Evolutionary conservation across 2,888 invertebrate genomes (phyloP).

Genomic region (Polydrusus tereticollis): DNA sequence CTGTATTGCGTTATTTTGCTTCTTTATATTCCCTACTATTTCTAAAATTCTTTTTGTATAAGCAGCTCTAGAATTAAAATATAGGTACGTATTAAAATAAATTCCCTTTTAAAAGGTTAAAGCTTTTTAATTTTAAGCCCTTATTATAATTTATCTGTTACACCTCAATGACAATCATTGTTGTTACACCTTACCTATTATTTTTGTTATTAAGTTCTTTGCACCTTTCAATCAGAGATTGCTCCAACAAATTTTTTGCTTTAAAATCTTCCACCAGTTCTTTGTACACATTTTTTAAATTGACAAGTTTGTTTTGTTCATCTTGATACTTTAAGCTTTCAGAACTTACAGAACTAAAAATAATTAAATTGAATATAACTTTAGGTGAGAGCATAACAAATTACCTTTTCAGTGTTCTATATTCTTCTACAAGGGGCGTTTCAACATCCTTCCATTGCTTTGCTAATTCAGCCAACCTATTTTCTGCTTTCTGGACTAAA

Average conservation of each 20-base stretch:
- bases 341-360: conserved; percentile 49
- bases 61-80: conserved; percentile 74
- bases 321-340: conserved; percentile 57
- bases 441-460: conserved; percentile 83
- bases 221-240: conserved; percentile 65
- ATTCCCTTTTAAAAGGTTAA: no score
- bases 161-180: not conserved
- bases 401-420: conserved; percentile 62
- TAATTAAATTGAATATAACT: no score
- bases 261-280: conserved; percentile 61
- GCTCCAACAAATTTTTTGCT: conserved; percentile 66
- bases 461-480: conserved; percentile 74
- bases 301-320: conserved; percentile 61
- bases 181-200: conserved; percentile 63
- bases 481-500: conserved; percentile 73
- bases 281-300: conserved; percentile 63
- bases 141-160: no score
- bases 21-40: conserved; percentile 94
- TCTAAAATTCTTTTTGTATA: conserved; percentile 95
- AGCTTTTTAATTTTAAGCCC: not conserved
- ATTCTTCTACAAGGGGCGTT: conserved; percentile 74
- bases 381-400: not conserved
- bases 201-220: conserved; percentile 73
- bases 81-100: no score
- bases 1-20: conserved; percentile 93